phyloP scores from a whole-genome alignment of 2,113 vertebrate species.

The Salvelinus namaycush region DNA sequence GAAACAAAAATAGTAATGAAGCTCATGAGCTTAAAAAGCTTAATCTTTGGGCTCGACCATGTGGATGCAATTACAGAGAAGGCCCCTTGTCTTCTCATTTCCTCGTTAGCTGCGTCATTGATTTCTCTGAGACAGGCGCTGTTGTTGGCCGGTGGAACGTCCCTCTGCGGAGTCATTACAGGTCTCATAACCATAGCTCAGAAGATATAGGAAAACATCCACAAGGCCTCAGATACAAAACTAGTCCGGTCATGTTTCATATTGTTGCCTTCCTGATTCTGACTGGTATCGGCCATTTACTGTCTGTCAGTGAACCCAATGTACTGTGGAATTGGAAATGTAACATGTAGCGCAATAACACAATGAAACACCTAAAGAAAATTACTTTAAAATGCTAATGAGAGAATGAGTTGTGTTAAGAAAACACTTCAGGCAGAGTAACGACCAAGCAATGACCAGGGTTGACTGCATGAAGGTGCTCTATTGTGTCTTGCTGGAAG shows the following conservation, averaged over 20 bases:
- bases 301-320: not conserved
- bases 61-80: conserved; percentile 65
- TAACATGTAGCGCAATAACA: not conserved
- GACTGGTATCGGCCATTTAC: not conserved
- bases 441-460: too few relatives aligned
- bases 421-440: conserved; percentile 11
- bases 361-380: conserved; percentile 13
- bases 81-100: conserved; percentile 50
- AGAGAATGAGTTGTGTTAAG: conserved; percentile 24
- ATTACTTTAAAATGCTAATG: not conserved
- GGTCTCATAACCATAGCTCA: not conserved
- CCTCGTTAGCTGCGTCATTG: conserved; percentile 17
- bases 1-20: conserved; percentile 7
- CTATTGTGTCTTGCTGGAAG: conserved; percentile 35
- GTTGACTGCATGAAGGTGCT: not conserved
- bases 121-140: conserved; percentile 4
- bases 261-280: not conserved
- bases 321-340: not conserved
- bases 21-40: conserved; percentile 25
- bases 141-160: conserved; percentile 21
- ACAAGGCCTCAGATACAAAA: not conserved
- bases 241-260: not conserved
- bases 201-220: not conserved
- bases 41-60: conserved; percentile 59
- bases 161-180: conserved; percentile 6